Conservation (phyloP, 2,113 vertebrate genomes). For the Ciconia boyciana region DNA sequence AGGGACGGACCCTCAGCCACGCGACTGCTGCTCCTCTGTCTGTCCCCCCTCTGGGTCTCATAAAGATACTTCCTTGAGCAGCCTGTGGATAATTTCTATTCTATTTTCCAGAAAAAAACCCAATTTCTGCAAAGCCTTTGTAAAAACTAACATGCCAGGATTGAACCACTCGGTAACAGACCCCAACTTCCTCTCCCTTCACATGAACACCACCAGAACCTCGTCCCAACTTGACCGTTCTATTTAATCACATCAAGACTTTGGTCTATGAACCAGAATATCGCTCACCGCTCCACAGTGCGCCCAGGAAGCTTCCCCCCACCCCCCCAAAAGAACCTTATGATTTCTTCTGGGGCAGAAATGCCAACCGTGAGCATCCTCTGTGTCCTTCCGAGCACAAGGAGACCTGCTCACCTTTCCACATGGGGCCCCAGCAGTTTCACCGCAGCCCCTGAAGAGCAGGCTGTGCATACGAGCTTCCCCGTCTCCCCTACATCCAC, state of each 20-base stretch:
- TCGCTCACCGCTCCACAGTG: neutral
- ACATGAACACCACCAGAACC: neutral
- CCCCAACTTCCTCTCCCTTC: neutral
- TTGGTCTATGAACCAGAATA: neutral
- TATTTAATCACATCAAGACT: rapidly evolving
- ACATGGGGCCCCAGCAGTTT: too few relatives aligned
- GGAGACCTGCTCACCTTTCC: too few relatives aligned
- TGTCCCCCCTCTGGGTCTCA: too few relatives aligned
- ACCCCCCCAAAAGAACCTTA: rapidly evolving
- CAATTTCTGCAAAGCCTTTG: neutral
- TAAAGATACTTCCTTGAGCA: too few relatives aligned
- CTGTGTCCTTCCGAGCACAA: neutral
- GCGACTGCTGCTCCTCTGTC: neutral
- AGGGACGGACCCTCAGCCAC: neutral
- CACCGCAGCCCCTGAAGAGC: neutral
- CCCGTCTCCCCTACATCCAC: neutral
- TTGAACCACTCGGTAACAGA: neutral
- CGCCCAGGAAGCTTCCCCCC: too few relatives aligned
- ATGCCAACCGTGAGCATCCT: neutral
- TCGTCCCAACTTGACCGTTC: rapidly evolving
- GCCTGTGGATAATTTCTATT: neutral
- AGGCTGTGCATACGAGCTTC: neutral
- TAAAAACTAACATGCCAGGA: rapidly evolving
- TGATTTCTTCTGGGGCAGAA: neutral
- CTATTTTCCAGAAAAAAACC: neutral